Base-by-base conservation (phyloP, 2,113 vertebrate species). In the Dromaius novaehollandiae region DNA sequence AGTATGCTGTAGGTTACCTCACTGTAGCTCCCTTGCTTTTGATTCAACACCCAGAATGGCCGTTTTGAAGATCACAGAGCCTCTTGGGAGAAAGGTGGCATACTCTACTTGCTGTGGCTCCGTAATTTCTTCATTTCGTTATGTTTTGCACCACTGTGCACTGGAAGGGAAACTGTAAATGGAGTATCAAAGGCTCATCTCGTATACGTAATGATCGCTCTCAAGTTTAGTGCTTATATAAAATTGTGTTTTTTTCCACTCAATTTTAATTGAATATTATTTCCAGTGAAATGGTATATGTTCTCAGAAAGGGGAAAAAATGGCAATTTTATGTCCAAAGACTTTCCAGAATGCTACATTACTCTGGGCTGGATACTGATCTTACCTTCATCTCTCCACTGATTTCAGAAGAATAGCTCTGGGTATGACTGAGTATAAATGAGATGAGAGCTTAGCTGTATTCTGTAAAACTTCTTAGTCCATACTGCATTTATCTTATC, bases 21-120 rank as follows among this genome's bases (percentile, higher is more conserved):
- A 9, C 15, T 50, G 64, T 61, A 82, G 53, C 63, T 96, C 85
- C 75, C 51, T 36, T 69, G 70, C 75, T 91, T 95, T 94, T 89
- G 70, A 93, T 85, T 85, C 63, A 48, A 8, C 21, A 88, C 26
- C 40, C 82, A 68, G 68, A 86, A 55, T 16, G 19, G 42, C 70
- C 61, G 86, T 80, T 78, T 71, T 20, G 77, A 87, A 74, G 38
- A 32, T 90, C 46, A 9, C 10, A 17, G 58, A 70, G 68, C n/a
- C 78, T 68, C 82, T 63, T 77, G 64, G 88, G 79, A 74, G 69
- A 38, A 75, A 48, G 19, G 16, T 86, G 90, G 58, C 26, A 2
- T 20, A 15, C 30, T 24, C 30, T 13, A 22, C 13, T 93, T 74
- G 50, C 61, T 21, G 48, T 24, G 14, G 7, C 44, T 32, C 74